Percentiles rank a stretch among this genome's conserved stretches.
These are phyloP conservation scores for Cassiopea xamachana DNA, from an alignment of 30 jellyfish, hydroid and myxozoan genomes.

Conservation along the genomic window DNA sequence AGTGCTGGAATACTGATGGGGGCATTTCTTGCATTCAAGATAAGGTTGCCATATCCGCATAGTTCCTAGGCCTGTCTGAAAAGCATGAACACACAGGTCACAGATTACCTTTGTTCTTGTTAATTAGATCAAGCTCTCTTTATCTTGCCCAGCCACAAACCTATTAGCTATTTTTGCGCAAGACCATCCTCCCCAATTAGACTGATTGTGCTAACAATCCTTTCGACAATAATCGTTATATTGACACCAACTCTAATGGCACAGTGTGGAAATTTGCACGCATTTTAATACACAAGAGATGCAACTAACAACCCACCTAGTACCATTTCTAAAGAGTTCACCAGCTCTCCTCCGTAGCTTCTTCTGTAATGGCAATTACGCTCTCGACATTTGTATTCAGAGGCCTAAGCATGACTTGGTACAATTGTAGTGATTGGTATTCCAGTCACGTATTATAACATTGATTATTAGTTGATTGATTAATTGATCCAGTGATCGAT, in stretches of 20 bases:
- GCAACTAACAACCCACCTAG: not conserved
- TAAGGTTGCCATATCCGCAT: not conserved
- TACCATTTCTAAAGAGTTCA: not conserved
- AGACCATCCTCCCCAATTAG: not conserved
- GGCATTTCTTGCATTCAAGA: not conserved
- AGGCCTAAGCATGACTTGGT: too few species aligned
- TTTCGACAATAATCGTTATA: not conserved
- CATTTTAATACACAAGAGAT: not conserved
- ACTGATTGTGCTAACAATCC: not conserved
- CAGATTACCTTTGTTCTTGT: constrained; percentile 7
- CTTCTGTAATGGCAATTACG: not conserved
- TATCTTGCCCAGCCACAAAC: not conserved
- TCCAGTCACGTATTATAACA: too few species aligned
- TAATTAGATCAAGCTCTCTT: constrained; percentile 2
- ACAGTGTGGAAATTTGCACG: not conserved
- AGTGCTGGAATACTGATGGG: not conserved
- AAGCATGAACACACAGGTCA: not conserved
- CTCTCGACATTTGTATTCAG: not conserved
- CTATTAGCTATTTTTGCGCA: not conserved
- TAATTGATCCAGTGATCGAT: not conserved
- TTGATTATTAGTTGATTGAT: not conserved
- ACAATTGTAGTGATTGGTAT: too few species aligned
- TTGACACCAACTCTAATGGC: not conserved
- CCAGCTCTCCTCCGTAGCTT: not conserved
- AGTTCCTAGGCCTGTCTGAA: not conserved